Conservation (phyloP, 2,113 vertebrate genomes). For the Camelus dromedarius region DNA sequence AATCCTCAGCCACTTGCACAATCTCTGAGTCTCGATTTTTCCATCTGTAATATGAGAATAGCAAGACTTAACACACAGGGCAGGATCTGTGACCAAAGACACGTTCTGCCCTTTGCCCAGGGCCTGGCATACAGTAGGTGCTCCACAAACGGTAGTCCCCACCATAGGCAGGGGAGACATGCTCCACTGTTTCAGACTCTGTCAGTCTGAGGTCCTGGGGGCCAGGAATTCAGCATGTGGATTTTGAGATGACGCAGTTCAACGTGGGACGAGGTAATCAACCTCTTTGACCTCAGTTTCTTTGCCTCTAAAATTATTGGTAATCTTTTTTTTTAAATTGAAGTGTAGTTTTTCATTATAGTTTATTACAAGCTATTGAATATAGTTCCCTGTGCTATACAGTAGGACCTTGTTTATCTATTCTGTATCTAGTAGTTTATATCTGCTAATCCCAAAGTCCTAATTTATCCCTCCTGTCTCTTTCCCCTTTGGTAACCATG, state of each 20-base stretch:
- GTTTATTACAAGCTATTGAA: too few relatives aligned
- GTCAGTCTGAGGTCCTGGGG: neutral
- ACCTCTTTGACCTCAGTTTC: neutral
- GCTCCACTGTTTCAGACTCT: neutral
- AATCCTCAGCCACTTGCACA: neutral
- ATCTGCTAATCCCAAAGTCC: too few relatives aligned
- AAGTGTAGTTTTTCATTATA: too few relatives aligned
- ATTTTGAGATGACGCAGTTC: neutral
- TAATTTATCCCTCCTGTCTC: too few relatives aligned
- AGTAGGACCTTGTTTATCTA: too few relatives aligned
- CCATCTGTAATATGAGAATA: neutral
- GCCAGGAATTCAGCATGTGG: neutral
- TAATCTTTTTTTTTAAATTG: neutral
- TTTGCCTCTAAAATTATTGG: neutral
- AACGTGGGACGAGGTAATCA: neutral
- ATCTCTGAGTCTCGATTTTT: neutral
- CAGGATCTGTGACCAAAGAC: neutral
- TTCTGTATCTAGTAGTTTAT: too few relatives aligned
- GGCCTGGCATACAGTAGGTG: neutral
- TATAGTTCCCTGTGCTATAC: too few relatives aligned
- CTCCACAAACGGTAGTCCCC: neutral
- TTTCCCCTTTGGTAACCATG: too few relatives aligned
- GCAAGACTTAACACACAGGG: neutral
- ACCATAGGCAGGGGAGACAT: neutral
- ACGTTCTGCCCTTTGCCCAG: rapidly evolving